Evolutionary conservation across 2,797 vertebrate genomes (phyloP).

Genomic region (Premnoplex brunnescens): DNA sequence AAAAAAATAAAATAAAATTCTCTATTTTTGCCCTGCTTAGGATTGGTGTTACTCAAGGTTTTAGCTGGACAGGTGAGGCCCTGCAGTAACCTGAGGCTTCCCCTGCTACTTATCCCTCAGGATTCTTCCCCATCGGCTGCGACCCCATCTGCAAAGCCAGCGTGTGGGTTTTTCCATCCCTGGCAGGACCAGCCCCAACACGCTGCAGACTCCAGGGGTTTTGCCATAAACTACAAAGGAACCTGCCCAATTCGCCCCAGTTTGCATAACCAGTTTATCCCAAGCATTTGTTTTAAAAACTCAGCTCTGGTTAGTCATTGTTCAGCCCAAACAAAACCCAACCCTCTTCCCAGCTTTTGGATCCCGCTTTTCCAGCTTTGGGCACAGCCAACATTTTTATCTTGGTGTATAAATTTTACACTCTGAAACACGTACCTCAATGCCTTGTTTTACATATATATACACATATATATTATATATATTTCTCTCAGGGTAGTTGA

Average conservation of each 20-base stretch:
- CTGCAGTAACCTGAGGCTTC: background rate
- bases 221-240: slow-evolving; percentile 57
- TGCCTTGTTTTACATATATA: background rate
- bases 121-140: background rate
- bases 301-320: slow-evolving; percentile 37
- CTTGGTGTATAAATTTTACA: background rate
- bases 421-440: background rate
- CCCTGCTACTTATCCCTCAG: background rate
- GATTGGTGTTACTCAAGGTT: background rate
- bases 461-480: background rate
- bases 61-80: background rate
- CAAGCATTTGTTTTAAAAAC: slow-evolving; percentile 45
- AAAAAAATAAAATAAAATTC: background rate
- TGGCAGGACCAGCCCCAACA: background rate
- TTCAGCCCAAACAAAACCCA: slow-evolving; percentile 43
- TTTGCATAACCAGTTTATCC: slow-evolving; percentile 70
- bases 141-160: background rate
- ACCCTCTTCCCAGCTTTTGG: background rate
- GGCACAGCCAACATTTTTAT: background rate
- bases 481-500: background rate
- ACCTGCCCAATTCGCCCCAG: slow-evolving; percentile 36
- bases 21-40: background rate
- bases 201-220: background rate
- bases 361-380: slow-evolving; percentile 46
- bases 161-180: background rate